Evolutionary conservation across 2,797 vertebrate genomes (phyloP).

Genomic region (Sternotherus odoratus): DNA sequence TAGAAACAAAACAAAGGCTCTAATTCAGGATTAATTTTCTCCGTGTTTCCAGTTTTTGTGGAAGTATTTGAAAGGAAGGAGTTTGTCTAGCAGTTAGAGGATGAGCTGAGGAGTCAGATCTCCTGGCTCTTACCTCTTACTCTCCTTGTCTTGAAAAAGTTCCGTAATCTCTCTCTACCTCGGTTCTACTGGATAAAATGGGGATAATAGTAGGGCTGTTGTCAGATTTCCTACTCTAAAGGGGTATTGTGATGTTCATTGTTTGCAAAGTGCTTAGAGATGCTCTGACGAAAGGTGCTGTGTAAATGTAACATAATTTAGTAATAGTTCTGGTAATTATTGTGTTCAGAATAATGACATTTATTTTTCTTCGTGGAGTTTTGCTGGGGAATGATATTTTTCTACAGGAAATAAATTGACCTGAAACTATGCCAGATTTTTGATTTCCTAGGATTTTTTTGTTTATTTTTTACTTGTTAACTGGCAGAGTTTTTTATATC

Average conservation of each 20-base stretch:
- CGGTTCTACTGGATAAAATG: not conserved
- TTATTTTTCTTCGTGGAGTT: not conserved
- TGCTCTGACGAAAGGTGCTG: not conserved
- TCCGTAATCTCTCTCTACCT: conserved; percentile 37
- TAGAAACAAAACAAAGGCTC: not conserved
- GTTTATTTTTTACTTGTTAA: conserved; percentile 29
- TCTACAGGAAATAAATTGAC: conserved; percentile 31
- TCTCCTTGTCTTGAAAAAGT: conserved; percentile 40
- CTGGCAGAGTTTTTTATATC: conserved; percentile 48
- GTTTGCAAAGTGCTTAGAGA: not conserved
- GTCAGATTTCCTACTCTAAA: not conserved
- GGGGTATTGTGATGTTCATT: not conserved
- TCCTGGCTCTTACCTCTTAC: conserved; percentile 33
- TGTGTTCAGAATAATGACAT: not conserved
- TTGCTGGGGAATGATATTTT: conserved; percentile 5
- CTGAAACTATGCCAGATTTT: not conserved
- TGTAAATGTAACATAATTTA: not conserved
- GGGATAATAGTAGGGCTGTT: not conserved
- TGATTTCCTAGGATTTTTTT: conserved; percentile 47
- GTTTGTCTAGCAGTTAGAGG: not conserved
- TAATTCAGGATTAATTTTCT: not conserved
- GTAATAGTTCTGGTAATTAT: not conserved
- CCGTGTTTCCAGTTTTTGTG: not conserved
- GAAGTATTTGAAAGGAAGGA: not conserved
- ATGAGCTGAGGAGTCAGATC: not conserved